Evolutionary conservation across 2,888 invertebrate genomes (phyloP).

Genomic region (Pachydiplax longipennis): DNA sequence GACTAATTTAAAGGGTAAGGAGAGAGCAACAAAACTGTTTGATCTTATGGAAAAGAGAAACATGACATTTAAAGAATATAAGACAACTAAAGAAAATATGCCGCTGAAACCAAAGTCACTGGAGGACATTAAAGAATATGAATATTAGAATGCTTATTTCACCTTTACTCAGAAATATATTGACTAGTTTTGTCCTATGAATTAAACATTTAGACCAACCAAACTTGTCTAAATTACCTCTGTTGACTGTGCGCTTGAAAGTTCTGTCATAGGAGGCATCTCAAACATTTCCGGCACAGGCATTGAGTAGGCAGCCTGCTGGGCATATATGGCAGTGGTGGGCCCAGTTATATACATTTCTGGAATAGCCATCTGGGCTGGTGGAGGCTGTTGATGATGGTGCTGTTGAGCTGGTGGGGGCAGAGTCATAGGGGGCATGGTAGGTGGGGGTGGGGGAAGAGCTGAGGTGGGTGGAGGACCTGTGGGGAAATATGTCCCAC

Average conservation of each 20-base stretch:
- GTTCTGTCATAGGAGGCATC: conserved; percentile 34
- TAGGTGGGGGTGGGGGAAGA: not conserved
- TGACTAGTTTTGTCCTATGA: no score
- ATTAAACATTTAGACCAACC: no score
- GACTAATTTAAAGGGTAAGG: no score
- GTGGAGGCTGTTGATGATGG: conserved; percentile 9
- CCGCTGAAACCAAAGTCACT: no score
- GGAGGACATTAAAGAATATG: no score
- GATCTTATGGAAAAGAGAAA: no score
- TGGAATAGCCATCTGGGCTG: not conserved
- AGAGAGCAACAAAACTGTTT: no score
- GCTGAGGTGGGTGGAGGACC: not conserved
- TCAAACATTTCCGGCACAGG: conserved; percentile 23
- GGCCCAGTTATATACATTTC: conserved; percentile 24
- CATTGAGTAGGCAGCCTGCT: conserved; percentile 7
- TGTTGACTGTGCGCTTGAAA: conserved; percentile 31
- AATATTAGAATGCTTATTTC: no score
- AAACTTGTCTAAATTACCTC: not conserved
- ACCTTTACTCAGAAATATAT: no score
- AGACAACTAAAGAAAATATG: no score
- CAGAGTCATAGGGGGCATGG: not conserved
- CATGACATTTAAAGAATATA: no score
- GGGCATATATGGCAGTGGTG: conserved; percentile 31
- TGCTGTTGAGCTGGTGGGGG: not conserved
- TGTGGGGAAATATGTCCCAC: not conserved